Conservation (phyloP, 2,888 invertebrate species). For the Pachliopta kotzebuea region DNA sequence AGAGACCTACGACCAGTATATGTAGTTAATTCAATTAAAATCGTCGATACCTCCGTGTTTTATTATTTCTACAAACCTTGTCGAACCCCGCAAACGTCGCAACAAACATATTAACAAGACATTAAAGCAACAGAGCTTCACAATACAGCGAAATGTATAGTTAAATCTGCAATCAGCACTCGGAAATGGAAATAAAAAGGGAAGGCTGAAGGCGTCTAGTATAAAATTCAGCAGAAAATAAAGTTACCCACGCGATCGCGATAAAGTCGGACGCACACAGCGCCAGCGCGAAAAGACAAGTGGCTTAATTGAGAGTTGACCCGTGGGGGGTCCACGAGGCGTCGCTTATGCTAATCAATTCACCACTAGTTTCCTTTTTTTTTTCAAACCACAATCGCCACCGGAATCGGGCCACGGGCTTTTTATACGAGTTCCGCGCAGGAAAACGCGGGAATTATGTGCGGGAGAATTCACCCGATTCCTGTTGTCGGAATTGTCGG, state of each 20-base stretch:
- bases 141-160: constrained; percentile 10
- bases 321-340: constrained; percentile 70
- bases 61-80: too few relatives aligned
- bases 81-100: too few relatives aligned
- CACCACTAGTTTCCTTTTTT: constrained; percentile 71
- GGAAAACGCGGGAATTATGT: constrained; percentile 10
- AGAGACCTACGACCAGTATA: too few relatives aligned
- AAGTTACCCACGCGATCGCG: constrained; percentile 60
- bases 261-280: constrained; percentile 68
- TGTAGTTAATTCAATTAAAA: too few relatives aligned
- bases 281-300: constrained; percentile 72
- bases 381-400: constrained; percentile 55
- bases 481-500: constrained; percentile 38
- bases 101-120: not conserved
- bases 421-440: constrained; percentile 52
- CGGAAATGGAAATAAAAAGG: constrained; percentile 11
- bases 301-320: constrained; percentile 74
- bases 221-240: constrained; percentile 63
- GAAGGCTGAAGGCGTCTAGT: constrained; percentile 42
- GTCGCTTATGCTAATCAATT: constrained; percentile 77
- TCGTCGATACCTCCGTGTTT: too few relatives aligned
- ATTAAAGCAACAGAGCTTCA: constrained; percentile 4
- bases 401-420: constrained; percentile 51
- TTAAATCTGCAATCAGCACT: constrained; percentile 8
- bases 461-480: constrained; percentile 34